Evolutionary conservation across 2,797 vertebrate genomes (phyloP).

Genomic region (Allobates femoralis): DNA sequence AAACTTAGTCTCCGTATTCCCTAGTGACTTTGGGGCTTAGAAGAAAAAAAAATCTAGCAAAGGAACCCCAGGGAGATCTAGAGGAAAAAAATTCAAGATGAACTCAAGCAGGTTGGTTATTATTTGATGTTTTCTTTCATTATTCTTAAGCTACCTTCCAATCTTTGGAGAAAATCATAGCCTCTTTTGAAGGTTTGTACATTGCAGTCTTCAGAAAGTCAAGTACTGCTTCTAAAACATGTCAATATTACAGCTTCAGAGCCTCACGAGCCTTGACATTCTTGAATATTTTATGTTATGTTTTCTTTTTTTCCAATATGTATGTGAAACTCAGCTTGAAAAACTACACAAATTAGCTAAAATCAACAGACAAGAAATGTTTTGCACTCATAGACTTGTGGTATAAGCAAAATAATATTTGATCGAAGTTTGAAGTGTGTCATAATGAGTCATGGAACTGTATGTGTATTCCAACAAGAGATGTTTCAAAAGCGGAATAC

Average conservation of each 20-base stretch:
- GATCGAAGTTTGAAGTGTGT: neutral
- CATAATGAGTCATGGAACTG: neutral
- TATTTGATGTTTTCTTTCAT: conserved; percentile 54
- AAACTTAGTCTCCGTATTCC: conserved; percentile 15
- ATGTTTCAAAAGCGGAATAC: neutral
- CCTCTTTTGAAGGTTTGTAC: conserved; percentile 44
- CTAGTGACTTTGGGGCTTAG: conserved; percentile 26
- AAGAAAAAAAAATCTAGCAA: conserved; percentile 25
- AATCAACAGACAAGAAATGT: conserved; percentile 35
- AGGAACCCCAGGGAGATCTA: conserved; percentile 24
- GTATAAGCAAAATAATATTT: neutral
- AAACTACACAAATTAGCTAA: conserved; percentile 40
- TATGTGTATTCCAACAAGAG: neutral
- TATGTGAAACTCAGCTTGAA: conserved; percentile 9
- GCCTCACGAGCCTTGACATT: conserved; percentile 33
- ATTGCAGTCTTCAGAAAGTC: conserved; percentile 32
- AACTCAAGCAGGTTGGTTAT: conserved; percentile 27
- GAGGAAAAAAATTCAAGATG: conserved; percentile 25
- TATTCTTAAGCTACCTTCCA: conserved; percentile 39
- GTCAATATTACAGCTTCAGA: conserved; percentile 50
- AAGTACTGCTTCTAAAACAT: conserved; percentile 49
- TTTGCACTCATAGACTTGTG: neutral
- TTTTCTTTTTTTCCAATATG: neutral
- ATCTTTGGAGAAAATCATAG: conserved; percentile 45
- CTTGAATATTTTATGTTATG: conserved; percentile 55